Evolutionary conservation across 2,888 invertebrate genomes (phyloP).

Genomic region (Stenolophus ochropezus): DNA sequence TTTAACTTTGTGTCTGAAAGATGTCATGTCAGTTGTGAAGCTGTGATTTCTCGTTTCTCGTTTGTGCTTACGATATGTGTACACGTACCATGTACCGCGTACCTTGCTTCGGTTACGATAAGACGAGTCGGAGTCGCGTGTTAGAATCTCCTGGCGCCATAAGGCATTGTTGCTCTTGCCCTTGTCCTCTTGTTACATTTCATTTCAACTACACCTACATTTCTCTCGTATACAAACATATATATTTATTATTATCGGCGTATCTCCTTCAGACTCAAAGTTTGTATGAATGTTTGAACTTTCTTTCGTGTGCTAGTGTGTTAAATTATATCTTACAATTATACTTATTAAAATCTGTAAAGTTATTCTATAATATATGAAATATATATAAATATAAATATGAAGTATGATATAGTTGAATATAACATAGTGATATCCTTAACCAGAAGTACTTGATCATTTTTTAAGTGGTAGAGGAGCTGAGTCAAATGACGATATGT

Average conservation of each 20-base stretch:
- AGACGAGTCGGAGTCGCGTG: conserved; percentile 4
- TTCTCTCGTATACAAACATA: conserved; percentile 34
- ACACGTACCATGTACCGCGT: neutral
- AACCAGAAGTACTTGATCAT: conserved; percentile 43
- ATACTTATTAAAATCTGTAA: conserved; percentile 73
- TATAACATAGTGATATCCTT: conserved; percentile 65
- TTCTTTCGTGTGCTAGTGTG: conserved; percentile 71
- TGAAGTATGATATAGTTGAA: conserved; percentile 70
- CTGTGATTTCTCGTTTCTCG: conserved; percentile 61
- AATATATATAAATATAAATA: conserved; percentile 70
- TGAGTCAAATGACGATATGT: conserved; percentile 4
- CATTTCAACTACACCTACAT: conserved; percentile 19
- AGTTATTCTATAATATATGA: conserved; percentile 73
- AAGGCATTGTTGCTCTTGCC: neutral
- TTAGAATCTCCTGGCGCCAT: conserved; percentile 25
- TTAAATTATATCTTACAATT: conserved; percentile 71
- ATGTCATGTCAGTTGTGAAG: conserved; percentile 55
- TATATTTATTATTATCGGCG: conserved; percentile 36
- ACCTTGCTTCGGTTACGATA: conserved; percentile 29
- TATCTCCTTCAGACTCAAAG: conserved; percentile 67
- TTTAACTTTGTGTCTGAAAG: conserved; percentile 63
- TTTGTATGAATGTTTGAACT: conserved; percentile 69
- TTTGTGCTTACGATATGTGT: conserved; percentile 45
- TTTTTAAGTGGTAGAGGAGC: conserved; percentile 25
- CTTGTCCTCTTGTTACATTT: conserved; percentile 9